Evolutionary conservation across 2,888 invertebrate genomes (phyloP), one percentile per base, ranked within the genome.

Genomic region (Blomia tropicalis): DNA sequence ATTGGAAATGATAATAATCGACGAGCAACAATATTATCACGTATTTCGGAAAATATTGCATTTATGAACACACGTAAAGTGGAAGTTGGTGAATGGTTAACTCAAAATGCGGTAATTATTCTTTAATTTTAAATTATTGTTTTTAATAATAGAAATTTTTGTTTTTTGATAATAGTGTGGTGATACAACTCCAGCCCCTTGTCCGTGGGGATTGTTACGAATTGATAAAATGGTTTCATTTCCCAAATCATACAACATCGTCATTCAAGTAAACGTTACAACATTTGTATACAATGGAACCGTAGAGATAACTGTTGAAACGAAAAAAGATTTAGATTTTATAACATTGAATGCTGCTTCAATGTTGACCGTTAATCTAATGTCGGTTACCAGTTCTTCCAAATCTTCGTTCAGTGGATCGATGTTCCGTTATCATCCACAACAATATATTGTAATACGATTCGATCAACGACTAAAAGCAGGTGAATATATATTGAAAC

Each of bases 401-500:
- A 54, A 56, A 1, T 1, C 7, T n/a, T 31, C 30, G n/a, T 22
- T 29, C 4, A 1, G 14, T 2, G 4, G 7, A 11, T 63, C 70
- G 30, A 69, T 58, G 19, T 63, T 63, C 41, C 47, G 41, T 23
- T 63, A 63, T 43, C 27, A 32, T 32, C 59, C 59, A 7, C 41
- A 63, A 27, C 31, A 63, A 19, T 63, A 58, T 32, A 43, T 31
- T 14, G 53, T 59, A 19, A 59, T 63, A 29, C 32, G 58, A 63
- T 63, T 59, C 29, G 43, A 31, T 19, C 17, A 59, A 19, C n/a
- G 22, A 51, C 36, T 31, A 19, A 22, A 32, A 36, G 22, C 36
- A 29, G 62, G 63, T n/a, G 4, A 7, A 58, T 71, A 53, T 58
- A 19, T 31, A 31, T 44, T 62, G 25, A 41, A 27, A 43, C 58